These are phyloP conservation scores for Podarcis cretensis DNA, from an alignment of 2,113 vertebrate species.

Conservation along the genomic window DNA sequence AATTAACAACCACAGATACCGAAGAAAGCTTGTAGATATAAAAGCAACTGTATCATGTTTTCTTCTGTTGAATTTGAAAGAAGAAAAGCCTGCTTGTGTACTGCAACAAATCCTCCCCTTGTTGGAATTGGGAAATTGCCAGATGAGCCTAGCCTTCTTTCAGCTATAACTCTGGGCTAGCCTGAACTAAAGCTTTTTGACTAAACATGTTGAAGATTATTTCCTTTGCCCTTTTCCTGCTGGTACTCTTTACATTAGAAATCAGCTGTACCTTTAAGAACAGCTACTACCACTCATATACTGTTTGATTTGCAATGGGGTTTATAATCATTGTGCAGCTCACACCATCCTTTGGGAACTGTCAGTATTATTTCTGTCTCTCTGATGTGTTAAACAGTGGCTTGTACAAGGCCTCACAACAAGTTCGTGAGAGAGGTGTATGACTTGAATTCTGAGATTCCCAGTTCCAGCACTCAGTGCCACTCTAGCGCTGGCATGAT, in stretches of 20 bases:
- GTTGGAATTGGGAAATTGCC: constrained; percentile 59
- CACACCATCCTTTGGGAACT: fast-evolving
- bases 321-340: neutral
- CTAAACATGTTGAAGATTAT: constrained; percentile 18
- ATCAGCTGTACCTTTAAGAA: neutral
- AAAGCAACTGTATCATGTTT: constrained; percentile 27
- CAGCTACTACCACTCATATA: neutral
- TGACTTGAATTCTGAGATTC: neutral
- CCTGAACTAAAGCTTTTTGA: constrained; percentile 24
- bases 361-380: neutral
- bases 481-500: neutral
- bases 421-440: neutral
- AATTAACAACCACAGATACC: constrained; percentile 1
- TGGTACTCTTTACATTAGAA: constrained; percentile 4
- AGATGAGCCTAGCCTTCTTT: constrained; percentile 44
- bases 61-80: neutral
- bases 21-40: constrained; percentile 46
- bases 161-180: constrained; percentile 15
- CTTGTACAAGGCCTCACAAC: neutral
- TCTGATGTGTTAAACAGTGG: neutral
- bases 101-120: constrained; percentile 54
- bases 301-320: no score
- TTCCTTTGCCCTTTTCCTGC: neutral
- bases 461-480: neutral
- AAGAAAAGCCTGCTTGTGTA: constrained; percentile 52